Base-by-base conservation (phyloP, 2,113 vertebrate genomes). In the Centropus bengalensis region DNA sequence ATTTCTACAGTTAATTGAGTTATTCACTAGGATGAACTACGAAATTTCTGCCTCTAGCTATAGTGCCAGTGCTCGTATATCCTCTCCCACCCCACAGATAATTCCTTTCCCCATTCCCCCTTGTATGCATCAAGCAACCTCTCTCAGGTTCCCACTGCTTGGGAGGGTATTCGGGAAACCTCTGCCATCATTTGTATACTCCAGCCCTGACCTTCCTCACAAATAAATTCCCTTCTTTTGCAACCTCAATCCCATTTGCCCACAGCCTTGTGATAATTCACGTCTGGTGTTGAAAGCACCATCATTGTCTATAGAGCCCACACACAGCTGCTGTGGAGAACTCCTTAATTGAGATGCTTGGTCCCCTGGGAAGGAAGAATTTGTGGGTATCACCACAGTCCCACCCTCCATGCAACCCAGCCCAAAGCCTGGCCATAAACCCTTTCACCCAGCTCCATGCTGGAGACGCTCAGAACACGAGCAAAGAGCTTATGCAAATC, bases 401-500 rank as follows among this genome's bases (percentile, higher is more conserved):
- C 8, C 40, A 75, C 3, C 36, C 27, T 4, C 4, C 10, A 6
- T 15, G 15, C 3, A 47, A 32, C 33, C n/a, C 78, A 85, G 54
- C 42, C 51, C 58, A 49, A 90, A 94, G 60, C 54, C 40, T 73
- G 64, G 40, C 69, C 83, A 22, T 51, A 74, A 66, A 22, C 1
- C 54, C 51, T 26, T 20, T 32, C 36, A 26, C 24, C 2, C 49
- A 30, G 54, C 54, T 74, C 30, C 0, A 9, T 15, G 40, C 28
- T 76, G 40, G 42, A 63, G 47, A 36, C 71, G 23, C 58, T 75
- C 63, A 59, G 49, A 56, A 21, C 2, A 0, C 51, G 78, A 79
- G 79, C 76, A 33, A 69, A 62, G 40, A 87, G 66, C 38, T 88
- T 91, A 95, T 91, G 93, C 86, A 96, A 91, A 92, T 95, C 83